Evolutionary conservation across 2,113 vertebrate genomes (phyloP), one percentile per base, ranked within the genome.

Genomic region (Hydrochoerus hydrochaeris): DNA sequence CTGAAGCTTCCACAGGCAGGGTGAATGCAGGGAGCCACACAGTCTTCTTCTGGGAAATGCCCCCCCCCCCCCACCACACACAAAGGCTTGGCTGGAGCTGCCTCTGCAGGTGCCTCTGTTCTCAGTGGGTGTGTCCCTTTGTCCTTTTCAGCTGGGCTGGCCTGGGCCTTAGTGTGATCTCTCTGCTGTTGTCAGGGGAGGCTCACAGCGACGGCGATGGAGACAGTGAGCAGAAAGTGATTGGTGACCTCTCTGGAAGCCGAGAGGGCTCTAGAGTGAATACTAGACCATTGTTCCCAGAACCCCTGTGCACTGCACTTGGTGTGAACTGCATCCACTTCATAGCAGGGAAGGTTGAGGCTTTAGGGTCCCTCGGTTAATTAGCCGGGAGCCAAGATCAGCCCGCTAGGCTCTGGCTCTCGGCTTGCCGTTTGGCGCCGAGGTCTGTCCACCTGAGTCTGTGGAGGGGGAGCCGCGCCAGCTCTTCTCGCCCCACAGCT

Each of bases 1-100:
- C 0, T 0, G n/a, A 16, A 12, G 24, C 20, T 63, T 32, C 46
- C 8, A 0, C 0, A 44, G 84, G 54, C 30, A 7, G 16, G 12
- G 30, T 24, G 24, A 58, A 9, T 24, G 20, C 1, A 1, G 22
- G 24, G 75, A 78, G 12, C 14, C 46, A 26, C 8, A 13, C 4
- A 2, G 0, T 30, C 22, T 75, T 60, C 49, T 35, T 35, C 41
- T 54, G 65, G 73, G 49, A 52, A 11, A 30, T n/a, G 46, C 30
- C 28, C 38, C 13, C 44, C 26, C 7, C 13, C 0, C 10, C n/a
- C n/a, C n/a, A n/a, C n/a, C n/a, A n/a, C n/a, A n/a, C n/a, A n/a
- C n/a, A 24, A 6, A 67, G 63, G 54, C 32, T 44, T 30, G 65
- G 24, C 60, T 12, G 10, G 54, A 24, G 22, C 32, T 4, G 10